Evolutionary conservation across 2,797 vertebrate species (phyloP), one percentile per base, ranked within the genome.

Genomic region (Enteromius trimaculatus): DNA sequence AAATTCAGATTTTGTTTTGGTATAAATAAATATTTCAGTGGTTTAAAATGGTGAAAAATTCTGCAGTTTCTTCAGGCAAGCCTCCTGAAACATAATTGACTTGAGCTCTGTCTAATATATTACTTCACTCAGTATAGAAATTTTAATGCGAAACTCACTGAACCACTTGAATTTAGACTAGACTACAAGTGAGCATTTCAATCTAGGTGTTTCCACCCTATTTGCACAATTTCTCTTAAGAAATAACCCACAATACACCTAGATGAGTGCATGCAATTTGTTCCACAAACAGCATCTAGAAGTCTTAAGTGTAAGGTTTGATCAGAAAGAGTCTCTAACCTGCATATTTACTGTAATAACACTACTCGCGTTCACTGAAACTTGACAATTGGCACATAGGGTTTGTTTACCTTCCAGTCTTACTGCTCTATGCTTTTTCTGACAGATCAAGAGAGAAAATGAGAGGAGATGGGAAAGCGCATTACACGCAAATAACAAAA

Each of bases 271-370:
- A 74, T 31, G 71, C 5, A 31, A 29, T 34, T 29, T 49, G 23
- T 71, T 74, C 16, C 2, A 34, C 70, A 51, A 53, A 29, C 26
- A 53, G 11, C 19, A 3, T 53, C 29, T 34, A 53, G 47, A 74
- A 74, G 2, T 53, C 29, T 37, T 53, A 60, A 60, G 79, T 68
- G 10, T 26, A 78, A 72, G 62, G 68, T 60, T n/a, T 79, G 49
- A 53, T 55, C 53, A 77, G 70, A 77, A 74, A 69, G 81, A 77
- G n/a, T 53, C 39, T 23, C 85, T 68, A 55, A 62, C 37, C 72
- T 72, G 60, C 75, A 55, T 7, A 77, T 60, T 29, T 44, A 51
- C 37, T 29, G 44, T 70, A 82, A 70, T 76, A 53, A 66, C 23
- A n/a, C 70, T 13, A 29, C 58, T 81, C 23, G 19, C 47, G 58